Base-by-base conservation (phyloP, 2,113 vertebrate species). In the Mastomys coucha region DNA sequence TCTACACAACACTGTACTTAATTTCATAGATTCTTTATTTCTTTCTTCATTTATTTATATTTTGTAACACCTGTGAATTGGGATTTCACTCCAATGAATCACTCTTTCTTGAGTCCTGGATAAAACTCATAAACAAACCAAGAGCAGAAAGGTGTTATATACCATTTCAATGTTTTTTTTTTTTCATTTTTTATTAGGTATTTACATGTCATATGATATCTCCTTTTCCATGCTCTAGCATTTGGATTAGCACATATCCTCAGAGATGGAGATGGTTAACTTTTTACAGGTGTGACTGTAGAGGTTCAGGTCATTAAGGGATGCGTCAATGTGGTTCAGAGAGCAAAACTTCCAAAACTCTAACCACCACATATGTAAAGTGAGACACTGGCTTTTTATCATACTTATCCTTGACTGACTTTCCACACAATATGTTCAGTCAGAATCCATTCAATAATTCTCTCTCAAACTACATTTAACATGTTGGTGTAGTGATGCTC, bases 361-460 rank as follows among this genome's bases (percentile, higher is more conserved):
- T 97, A 69, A 60, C 42, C 45, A 88, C 75, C 22, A 42, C 0
- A 17, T 76, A 77, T 90, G 17, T n/a, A 42, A 73, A 92, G 58
- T 94, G 53, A 88, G 75, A 72, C 1, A 67, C 65, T 60, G 17
- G 63, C 36, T 85, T 78, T 93, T 92, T 85, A 88, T 91, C 53
- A 73, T 36, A 88, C 85, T 92, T 90, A 19, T 94, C 81, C 45
- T 92, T 86, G 90, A 84, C 17, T 17, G n/a, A 65, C 12, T 89
- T 88, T 65, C 49, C 22, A 81, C 60, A 36, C 51, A 90, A 89
- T 39, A 90, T 84, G 53, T 94, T 95, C 91, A 91, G 70, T 94
- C 88, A 93, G 42, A 65, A 86, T 91, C 84, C 93, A 13, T 81
- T 92, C 69, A 91, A 31, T 82, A 97, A 78, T 39, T 58, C 0